Evolutionary conservation across 2,797 vertebrate genomes (phyloP), one percentile per base, ranked within the genome.

Genomic region (Naso thynnoides): DNA sequence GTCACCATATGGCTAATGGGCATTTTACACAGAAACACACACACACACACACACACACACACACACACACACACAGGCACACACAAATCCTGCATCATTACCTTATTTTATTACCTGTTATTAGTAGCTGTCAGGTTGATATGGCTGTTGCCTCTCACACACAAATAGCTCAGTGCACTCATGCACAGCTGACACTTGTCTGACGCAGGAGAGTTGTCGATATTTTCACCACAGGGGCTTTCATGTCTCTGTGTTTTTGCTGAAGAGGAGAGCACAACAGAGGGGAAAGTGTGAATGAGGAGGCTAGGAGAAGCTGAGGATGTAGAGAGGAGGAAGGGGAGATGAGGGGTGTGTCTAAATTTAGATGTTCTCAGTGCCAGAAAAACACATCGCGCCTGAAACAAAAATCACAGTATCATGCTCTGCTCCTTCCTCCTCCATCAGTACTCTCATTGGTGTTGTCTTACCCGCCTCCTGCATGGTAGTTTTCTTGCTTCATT

Each of bases 341-440:
- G 79, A 81, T 3, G 58, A 79, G 77, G 79, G 70, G 81, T 68
- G 79, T 54, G 76, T 86, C 90, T 91, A 92, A 91, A 93, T 92
- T 90, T 90, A 92, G 88, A 90, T 89, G 89, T 83, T 88, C 86
- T 91, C 84, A 79, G 84, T 84, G 86, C 76, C 77, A 83, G 79
- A 86, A 55, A 71, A 87, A 80, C 86, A 87, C 77, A 79, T 83
- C 49, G 26, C 50, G 82, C 78, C 84, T 74, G 70, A 63, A 86
- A 90, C 75, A 73, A 84, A 52, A 85, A 88, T 76, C 79, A 66
- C 79, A 61, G 58, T 53, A 78, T 80, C 76, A 16, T 81, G 66
- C 78, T 29, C 52, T 2, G 14, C 48, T 79, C 67, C 60, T 29
- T 68, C 36, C 70, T 58, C 55, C 36, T 73, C 64, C 59, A 47